These are phyloP conservation scores for Drosophila phalerata DNA, from an alignment of 2,888 invertebrate species.

Conservation along the genomic window DNA sequence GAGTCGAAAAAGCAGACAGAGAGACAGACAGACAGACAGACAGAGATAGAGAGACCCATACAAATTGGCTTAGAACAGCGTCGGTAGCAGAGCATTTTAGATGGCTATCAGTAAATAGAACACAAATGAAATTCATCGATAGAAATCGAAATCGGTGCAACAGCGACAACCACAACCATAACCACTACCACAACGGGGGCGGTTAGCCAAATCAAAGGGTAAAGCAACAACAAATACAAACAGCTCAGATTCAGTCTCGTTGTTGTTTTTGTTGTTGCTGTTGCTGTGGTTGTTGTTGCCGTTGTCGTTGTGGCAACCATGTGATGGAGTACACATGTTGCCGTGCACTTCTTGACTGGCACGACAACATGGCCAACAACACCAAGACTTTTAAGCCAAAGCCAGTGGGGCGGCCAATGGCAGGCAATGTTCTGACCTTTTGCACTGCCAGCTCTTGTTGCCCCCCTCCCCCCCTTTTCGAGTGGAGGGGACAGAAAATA, in stretches of 20 bases:
- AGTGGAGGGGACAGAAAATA: not conserved
- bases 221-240: slow-evolving; percentile 5
- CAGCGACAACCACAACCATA: slow-evolving; percentile 37
- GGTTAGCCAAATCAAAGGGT: slow-evolving; percentile 51
- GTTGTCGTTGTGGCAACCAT: slow-evolving; percentile 70
- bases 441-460: not conserved
- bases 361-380: slow-evolving; percentile 64
- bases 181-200: slow-evolving; percentile 41
- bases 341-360: slow-evolving; percentile 65
- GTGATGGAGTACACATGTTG: slow-evolving; percentile 81
- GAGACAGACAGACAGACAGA: not conserved
- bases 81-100: slow-evolving; percentile 80
- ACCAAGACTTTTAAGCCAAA: slow-evolving; percentile 20
- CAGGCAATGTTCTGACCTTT: slow-evolving; percentile 28
- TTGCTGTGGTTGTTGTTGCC: slow-evolving; percentile 22
- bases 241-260: slow-evolving; percentile 1
- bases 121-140: slow-evolving; percentile 84
- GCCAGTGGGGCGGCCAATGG: slow-evolving; percentile 46
- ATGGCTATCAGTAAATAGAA: slow-evolving; percentile 84
- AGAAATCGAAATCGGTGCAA: slow-evolving; percentile 80
- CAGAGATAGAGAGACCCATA: slow-evolving; percentile 42
- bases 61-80: slow-evolving; percentile 70
- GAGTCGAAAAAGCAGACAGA: not conserved
- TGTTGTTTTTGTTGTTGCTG: slow-evolving; percentile 19
- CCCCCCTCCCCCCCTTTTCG: not conserved